phyloP scores from a whole-genome alignment of 2,797 vertebrate genomes.

The Gymnothorax javanicus region DNA sequence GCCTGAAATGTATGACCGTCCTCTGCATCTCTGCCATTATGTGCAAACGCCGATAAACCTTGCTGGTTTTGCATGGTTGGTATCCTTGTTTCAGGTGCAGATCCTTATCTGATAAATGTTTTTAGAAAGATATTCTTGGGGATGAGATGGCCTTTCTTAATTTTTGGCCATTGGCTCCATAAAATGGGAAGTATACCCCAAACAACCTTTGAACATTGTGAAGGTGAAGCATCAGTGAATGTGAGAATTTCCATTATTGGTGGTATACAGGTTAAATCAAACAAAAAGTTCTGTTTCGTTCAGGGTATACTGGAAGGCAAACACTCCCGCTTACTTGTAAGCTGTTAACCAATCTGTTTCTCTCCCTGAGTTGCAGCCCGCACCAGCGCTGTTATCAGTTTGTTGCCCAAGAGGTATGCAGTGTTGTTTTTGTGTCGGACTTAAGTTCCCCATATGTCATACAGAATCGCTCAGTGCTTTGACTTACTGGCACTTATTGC shows the following conservation, averaged over 20 bases:
- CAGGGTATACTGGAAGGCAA: too few relatives aligned
- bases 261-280: too few relatives aligned
- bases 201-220: too few relatives aligned
- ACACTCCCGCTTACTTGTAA: not conserved
- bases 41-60: not conserved
- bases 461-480: not conserved
- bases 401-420: not conserved
- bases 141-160: not conserved
- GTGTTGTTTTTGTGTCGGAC: not conserved
- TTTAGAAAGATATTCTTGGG: not conserved
- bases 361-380: not conserved
- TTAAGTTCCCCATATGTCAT: not conserved
- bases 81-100: not conserved
- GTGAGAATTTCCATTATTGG: too few relatives aligned
- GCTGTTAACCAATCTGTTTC: not conserved
- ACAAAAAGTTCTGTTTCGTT: too few relatives aligned
- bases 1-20: not conserved
- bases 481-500: not conserved
- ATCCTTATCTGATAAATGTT: not conserved
- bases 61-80: not conserved
- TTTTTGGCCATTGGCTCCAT: not conserved
- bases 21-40: not conserved
- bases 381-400: not conserved
- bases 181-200: too few relatives aligned
- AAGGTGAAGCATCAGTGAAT: too few relatives aligned